Base-by-base conservation (phyloP, 2,113 vertebrate species). In the Heterotis niloticus region DNA sequence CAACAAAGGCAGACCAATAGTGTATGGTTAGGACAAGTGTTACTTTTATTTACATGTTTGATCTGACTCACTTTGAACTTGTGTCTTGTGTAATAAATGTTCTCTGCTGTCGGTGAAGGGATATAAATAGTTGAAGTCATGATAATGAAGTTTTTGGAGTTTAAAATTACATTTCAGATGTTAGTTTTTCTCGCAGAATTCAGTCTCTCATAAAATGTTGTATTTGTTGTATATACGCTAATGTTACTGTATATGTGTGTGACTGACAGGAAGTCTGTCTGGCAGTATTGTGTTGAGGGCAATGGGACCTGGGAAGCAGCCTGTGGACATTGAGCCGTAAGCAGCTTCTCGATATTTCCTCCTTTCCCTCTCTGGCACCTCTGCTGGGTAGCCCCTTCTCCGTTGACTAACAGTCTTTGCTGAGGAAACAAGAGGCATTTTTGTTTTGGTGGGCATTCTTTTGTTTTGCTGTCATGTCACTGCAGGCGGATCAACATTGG, bases 401-500 rank as follows among this genome's bases (percentile, higher is more conserved):
- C 14, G 4, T 57, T 2, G 7, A 44, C 34, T 44, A 4, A 2
- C 34, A 4, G n/a, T 7, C 34, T 44, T 2, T 44, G 34, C 34
- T 7, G 7, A 44, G 51, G 51, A n/a, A 71, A 23, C 72, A 13
- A 23, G 12, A 12, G 9, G 11, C 23, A 10, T 74, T 44, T 28
- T 12, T 56, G n/a, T 57, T 51, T 11, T 52, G 34, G 23, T 24
- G 29, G 34, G 7, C 20, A 71, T 17, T 5, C n/a, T 54, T 24
- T 51, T 66, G 20, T 17, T 26, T 11, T 70, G 62, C 34, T 76
- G 64, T 13, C n/a, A 20, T n/a, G 79, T 64, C 24, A 60, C 86
- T 89, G 52, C 74, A 95, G 95, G 59, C 91, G 90, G 64, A 96
- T 96, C 86, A 96, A 96, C 87, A 93, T 95, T 12, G 95, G 95